Conservation (phyloP, 2,113 vertebrate species). For the Tetrao urogallus region DNA sequence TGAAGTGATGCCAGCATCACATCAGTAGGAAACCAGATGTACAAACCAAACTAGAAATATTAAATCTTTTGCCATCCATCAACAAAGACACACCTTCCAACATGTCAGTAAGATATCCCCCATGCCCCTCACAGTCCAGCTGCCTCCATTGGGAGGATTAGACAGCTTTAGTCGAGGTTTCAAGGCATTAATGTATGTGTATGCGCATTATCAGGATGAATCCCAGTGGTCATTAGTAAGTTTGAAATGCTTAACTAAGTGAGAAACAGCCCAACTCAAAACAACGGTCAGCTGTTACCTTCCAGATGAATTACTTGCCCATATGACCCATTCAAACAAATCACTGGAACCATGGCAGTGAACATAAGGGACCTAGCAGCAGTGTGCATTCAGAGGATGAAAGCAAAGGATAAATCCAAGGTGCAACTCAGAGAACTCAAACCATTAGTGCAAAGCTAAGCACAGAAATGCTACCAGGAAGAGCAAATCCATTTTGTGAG, state of each 20-base stretch:
- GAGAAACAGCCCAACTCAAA: constrained; percentile 36
- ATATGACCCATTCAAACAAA: neutral
- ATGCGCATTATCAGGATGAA: neutral
- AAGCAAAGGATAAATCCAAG: neutral
- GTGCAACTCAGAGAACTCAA: neutral
- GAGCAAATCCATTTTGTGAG: neutral
- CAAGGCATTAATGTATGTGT: neutral
- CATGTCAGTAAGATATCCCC: neutral
- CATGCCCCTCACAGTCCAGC: neutral
- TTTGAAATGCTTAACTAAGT: constrained; percentile 49
- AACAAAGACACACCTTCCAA: neutral
- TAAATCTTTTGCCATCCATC: neutral
- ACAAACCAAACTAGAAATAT: neutral
- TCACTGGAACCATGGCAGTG: neutral
- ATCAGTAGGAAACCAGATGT: neutral
- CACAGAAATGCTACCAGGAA: neutral
- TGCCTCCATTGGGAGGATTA: neutral
- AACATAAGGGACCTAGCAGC: neutral
- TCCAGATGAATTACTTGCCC: neutral
- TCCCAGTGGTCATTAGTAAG: neutral
- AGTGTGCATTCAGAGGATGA: neutral
- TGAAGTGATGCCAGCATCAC: neutral
- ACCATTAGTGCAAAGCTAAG: neutral
- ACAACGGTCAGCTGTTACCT: constrained; percentile 20
- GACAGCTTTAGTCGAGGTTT: neutral